Percentiles rank a stretch among this genome's conserved stretches.
phyloP scores from a whole-genome alignment of 2,797 vertebrate genomes.

The Thalassophryne amazonica region DNA sequence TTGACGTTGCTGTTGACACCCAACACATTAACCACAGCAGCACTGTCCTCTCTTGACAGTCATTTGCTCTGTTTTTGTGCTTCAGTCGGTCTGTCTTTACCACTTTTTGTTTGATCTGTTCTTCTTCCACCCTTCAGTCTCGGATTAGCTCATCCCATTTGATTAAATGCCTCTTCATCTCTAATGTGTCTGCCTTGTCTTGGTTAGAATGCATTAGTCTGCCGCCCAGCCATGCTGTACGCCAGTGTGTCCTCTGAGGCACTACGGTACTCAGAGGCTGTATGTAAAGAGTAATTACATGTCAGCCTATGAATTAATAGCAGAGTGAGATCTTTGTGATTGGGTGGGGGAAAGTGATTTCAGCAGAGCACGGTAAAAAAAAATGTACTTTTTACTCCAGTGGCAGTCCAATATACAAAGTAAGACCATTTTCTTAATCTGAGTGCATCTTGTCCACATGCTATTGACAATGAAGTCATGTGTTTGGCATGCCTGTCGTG shows the following conservation, averaged over 20 bases:
- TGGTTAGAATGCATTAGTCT: constrained; percentile 10
- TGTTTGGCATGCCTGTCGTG: too few species aligned
- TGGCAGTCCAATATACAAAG: too few species aligned
- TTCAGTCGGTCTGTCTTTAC: not conserved
- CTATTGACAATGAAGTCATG: too few species aligned
- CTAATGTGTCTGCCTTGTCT: not conserved
- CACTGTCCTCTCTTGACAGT: not conserved
- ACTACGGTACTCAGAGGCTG: constrained; percentile 25
- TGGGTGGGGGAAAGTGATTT: not conserved
- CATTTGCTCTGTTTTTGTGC: not conserved
- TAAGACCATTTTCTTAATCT: too few species aligned
- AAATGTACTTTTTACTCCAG: too few species aligned
- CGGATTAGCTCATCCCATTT: constrained; percentile 19
- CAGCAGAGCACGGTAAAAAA: not conserved
- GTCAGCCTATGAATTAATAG: constrained; percentile 16
- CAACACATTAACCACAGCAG: not conserved
- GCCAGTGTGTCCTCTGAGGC: constrained; percentile 6
- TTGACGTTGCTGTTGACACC: too few species aligned
- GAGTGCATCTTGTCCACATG: too few species aligned
- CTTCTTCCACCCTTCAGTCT: not conserved
- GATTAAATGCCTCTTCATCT: constrained; percentile 24
- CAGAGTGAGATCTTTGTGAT: too few species aligned
- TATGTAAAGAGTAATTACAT: constrained; percentile 36
- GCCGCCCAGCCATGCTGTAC: constrained; percentile 3
- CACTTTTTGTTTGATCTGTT: not conserved